Evolutionary conservation across 2,888 invertebrate genomes (phyloP).

Genomic region (Lydus trimaculatus): DNA sequence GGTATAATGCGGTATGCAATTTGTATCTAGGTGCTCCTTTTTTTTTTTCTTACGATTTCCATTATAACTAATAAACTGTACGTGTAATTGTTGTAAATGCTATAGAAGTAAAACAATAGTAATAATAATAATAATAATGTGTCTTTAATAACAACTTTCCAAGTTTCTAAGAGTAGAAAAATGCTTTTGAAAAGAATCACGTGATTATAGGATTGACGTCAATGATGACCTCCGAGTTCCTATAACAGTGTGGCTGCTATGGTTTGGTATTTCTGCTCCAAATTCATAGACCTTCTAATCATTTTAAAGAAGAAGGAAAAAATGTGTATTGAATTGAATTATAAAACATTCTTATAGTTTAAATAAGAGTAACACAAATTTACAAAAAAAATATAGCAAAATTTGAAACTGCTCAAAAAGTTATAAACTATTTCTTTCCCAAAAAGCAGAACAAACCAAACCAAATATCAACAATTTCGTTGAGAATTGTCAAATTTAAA

Average conservation of each 20-base stretch:
- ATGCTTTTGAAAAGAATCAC: constrained; percentile 60
- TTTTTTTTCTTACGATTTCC: background rate
- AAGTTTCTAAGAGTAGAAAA: constrained; percentile 42
- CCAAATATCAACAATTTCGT: background rate
- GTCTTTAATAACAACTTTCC: constrained; percentile 39
- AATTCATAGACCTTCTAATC: constrained; percentile 40
- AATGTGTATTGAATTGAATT: no score
- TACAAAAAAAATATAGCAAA: no score
- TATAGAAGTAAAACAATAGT: background rate
- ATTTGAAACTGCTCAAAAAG: no score
- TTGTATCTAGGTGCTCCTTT: background rate
- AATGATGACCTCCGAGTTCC: constrained; percentile 72
- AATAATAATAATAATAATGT: no score
- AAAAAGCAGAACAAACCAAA: no score
- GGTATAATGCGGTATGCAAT: background rate
- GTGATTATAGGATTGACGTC: constrained; percentile 73
- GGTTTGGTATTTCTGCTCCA: constrained; percentile 37
- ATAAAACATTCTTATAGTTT: no score
- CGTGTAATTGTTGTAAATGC: no score
- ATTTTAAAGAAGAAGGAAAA: background rate
- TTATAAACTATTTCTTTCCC: no score
- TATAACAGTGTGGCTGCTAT: constrained; percentile 32
- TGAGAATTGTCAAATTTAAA: background rate
- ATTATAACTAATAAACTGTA: background rate
- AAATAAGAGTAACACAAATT: no score